A percentile compares a stretch with the other conserved stretches of the same genome.
These are phyloP conservation scores for Oscheius sp. DNA, from an alignment of 1,140 invertebrate genomes.

Conservation along the genomic window DNA sequence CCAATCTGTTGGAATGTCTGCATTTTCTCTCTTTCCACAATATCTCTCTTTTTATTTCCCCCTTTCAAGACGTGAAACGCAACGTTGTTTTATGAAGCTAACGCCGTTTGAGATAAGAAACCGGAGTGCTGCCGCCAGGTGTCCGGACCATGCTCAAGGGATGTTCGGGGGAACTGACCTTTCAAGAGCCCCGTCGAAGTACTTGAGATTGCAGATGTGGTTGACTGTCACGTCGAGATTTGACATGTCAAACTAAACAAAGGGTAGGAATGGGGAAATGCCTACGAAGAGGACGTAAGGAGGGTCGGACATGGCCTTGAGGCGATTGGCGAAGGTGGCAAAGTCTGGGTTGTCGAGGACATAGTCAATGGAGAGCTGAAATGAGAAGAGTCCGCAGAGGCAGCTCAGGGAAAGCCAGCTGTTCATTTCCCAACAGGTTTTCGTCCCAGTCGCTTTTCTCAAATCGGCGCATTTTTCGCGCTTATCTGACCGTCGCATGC, in stretches of 20 bases:
- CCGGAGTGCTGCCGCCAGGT: too few species aligned
- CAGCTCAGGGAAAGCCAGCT: too few species aligned
- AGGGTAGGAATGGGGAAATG: background rate
- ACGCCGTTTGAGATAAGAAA: too few species aligned
- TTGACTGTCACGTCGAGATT: background rate
- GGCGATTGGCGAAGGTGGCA: background rate
- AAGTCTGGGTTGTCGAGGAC: conserved; percentile 11
- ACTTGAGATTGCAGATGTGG: conserved; percentile 2
- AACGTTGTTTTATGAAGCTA: too few species aligned
- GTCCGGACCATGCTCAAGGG: too few species aligned
- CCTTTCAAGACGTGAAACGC: background rate
- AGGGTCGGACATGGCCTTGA: conserved; percentile 10
- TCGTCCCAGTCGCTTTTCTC: too few species aligned
- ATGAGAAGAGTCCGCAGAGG: background rate
- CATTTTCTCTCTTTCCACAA: background rate
- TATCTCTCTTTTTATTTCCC: background rate
- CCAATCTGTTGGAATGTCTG: background rate
- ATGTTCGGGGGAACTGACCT: background rate
- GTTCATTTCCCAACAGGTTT: too few species aligned
- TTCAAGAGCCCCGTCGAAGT: background rate
- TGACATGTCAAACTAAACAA: background rate
- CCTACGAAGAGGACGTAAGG: conserved; percentile 22
- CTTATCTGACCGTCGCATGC: too few species aligned
- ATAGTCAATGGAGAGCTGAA: conserved; percentile 27
- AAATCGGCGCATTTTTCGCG: too few species aligned